phyloP scores from a whole-genome alignment of 2,113 vertebrate species.

The Oryctolagus cuniculus region mOryCun1.1 NC_091451.1:10440001-10440500 shows the following conservation, averaged over 20 bases:
- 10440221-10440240: constrained; percentile 4
- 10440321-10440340: not conserved
- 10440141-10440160: not conserved
- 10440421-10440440: constrained; percentile 27
- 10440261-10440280: constrained; percentile 43
- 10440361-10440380: constrained; percentile 27
- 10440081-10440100: constrained; percentile 9
- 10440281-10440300: not conserved
- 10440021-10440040: constrained; percentile 46
- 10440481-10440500: not conserved
- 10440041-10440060: constrained; percentile 11
- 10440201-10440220: not conserved
- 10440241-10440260: not conserved
- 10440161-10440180: not conserved
- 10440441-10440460: constrained; percentile 44
- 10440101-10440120: not conserved
- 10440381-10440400: not conserved
- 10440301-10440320: constrained; percentile 32
- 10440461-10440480: not conserved
- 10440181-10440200: constrained; percentile 10
- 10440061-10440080: not conserved
- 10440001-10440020: constrained; percentile 41
- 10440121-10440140: not conserved
- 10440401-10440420: not conserved
- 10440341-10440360: constrained; percentile 47